phyloP scores from a whole-genome alignment of 2,888 invertebrate species.

The Melipona bicolor region DNA sequence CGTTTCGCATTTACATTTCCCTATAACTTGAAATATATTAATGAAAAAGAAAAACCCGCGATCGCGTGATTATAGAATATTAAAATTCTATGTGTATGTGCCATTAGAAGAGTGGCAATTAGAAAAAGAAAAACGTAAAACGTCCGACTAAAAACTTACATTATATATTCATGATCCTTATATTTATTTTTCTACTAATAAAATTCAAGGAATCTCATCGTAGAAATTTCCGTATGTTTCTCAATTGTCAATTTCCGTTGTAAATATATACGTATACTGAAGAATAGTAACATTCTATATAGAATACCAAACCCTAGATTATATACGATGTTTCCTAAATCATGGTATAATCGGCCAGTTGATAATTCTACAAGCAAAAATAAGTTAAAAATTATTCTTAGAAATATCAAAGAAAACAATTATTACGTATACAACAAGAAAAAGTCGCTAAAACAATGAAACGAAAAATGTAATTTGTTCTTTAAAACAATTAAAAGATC shows the following conservation, averaged over 20 bases:
- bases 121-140: not conserved
- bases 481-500: not conserved
- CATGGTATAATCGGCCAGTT: no score
- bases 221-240: not conserved
- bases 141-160: not conserved
- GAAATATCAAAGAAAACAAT: not conserved
- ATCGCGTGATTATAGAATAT: no score
- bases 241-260: slow-evolving; percentile 37
- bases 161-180: not conserved
- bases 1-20: slow-evolving; percentile 34
- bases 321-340: not conserved
- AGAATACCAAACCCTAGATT: not conserved
- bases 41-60: slow-evolving; percentile 10
- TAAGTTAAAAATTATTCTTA: no score
- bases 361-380: no score
- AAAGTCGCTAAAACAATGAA: not conserved
- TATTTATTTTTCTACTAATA: not conserved
- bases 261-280: not conserved
- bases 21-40: slow-evolving; percentile 9
- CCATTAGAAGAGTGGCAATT: not conserved
- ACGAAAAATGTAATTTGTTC: not conserved
- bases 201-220: not conserved
- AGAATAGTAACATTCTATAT: not conserved
- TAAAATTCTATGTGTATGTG: no score
- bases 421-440: not conserved